phyloP scores from a whole-genome alignment of 2,113 vertebrate genomes.

The Ia io region DNA sequence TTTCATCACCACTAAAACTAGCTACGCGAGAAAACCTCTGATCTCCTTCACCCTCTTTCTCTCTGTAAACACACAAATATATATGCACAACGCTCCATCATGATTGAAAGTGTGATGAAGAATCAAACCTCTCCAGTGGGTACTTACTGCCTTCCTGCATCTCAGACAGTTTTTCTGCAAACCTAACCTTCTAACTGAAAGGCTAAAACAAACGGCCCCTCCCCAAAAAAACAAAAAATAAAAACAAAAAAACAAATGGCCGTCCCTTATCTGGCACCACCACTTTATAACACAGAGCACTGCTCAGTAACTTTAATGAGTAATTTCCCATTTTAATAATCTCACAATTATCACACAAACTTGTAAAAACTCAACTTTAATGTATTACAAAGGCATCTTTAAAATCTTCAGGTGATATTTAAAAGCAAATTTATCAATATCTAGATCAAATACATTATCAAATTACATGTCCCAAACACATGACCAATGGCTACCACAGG shows the following conservation, averaged over 20 bases:
- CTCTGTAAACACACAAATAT: background rate
- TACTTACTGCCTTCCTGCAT: background rate
- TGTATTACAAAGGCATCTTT: background rate
- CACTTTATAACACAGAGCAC: background rate
- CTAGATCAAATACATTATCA: background rate
- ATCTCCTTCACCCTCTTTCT: background rate
- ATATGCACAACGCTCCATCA: background rate
- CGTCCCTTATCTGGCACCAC: background rate
- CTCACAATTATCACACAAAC: background rate
- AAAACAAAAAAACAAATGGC: background rate
- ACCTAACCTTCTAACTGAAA: background rate
- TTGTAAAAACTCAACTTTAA: background rate
- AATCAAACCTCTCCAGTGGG: background rate
- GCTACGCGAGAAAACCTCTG: background rate
- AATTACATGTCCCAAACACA: background rate
- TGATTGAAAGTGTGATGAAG: background rate
- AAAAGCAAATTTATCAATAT: background rate
- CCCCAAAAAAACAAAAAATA: too few species aligned
- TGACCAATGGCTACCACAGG: background rate
- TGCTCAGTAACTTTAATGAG: background rate
- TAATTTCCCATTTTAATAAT: background rate
- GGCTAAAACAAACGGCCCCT: background rate
- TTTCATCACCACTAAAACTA: background rate
- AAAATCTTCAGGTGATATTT: background rate
- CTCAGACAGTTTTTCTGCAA: background rate